A percentile compares a stretch with the other conserved stretches of the same genome.
Evolutionary conservation across 2,888 invertebrate species (phyloP).

Genomic region (Galerucella pusilla): DNA sequence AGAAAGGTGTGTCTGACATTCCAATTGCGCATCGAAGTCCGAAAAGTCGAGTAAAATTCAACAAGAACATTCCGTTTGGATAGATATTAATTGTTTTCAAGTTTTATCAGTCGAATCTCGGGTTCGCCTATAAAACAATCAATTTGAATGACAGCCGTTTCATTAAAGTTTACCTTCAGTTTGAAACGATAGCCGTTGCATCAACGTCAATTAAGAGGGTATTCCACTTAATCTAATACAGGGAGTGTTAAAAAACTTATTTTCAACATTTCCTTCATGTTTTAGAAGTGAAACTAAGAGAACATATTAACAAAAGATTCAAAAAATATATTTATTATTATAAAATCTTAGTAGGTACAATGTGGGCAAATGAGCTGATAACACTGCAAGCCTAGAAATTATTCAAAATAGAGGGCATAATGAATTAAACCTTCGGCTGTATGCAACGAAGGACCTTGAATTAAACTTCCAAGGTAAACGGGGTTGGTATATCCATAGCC

Average conservation of each 20-base stretch:
- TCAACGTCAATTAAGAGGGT: slow-evolving; percentile 37
- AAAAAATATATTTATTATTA: too few relatives aligned
- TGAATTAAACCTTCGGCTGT: too few relatives aligned
- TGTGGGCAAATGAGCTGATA: too few relatives aligned
- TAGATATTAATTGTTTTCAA: slow-evolving; percentile 55
- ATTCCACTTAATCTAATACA: slow-evolving; percentile 31
- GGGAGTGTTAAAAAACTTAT: background rate
- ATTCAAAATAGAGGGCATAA: too few relatives aligned
- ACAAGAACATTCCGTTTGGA: slow-evolving; percentile 42
- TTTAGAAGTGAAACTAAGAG: too few relatives aligned
- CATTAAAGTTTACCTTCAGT: slow-evolving; percentile 41
- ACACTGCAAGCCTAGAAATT: too few relatives aligned
- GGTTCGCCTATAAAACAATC: slow-evolving; percentile 51
- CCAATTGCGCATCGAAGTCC: slow-evolving; percentile 32
- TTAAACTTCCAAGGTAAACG: too few relatives aligned
- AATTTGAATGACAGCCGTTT: slow-evolving; percentile 50
- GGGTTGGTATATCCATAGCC: too few relatives aligned
- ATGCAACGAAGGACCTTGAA: too few relatives aligned
- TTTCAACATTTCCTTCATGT: background rate
- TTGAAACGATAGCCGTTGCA: slow-evolving; percentile 33
- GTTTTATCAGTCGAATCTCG: slow-evolving; percentile 49
- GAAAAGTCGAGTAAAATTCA: slow-evolving; percentile 37
- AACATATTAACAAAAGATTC: too few relatives aligned
- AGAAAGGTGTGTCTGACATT: slow-evolving; percentile 42
- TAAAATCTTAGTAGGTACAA: too few relatives aligned